Percentiles rank a stretch among this genome's conserved stretches.
These are phyloP conservation scores for Rhagium mordax DNA, from an alignment of 2,888 invertebrate species.

Conservation along the genomic window DNA sequence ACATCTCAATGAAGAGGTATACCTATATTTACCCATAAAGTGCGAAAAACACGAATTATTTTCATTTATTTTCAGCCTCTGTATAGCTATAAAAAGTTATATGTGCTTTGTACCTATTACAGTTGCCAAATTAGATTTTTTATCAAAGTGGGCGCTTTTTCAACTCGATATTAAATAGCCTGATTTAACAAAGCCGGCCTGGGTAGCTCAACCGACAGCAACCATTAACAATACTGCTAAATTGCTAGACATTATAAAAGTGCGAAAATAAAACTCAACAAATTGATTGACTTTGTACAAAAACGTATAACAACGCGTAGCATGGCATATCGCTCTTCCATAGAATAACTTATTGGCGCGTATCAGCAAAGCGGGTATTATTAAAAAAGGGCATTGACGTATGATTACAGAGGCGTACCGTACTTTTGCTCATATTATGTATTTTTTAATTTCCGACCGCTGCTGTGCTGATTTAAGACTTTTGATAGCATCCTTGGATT, in stretches of 20 bases:
- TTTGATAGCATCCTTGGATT: too few species aligned
- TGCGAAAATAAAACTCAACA: constrained; percentile 28
- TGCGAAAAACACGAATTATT: neutral
- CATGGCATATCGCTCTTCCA: constrained; percentile 4
- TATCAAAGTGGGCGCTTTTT: constrained; percentile 16
- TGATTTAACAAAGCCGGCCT: constrained; percentile 16
- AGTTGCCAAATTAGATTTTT: constrained; percentile 27
- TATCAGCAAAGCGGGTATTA: constrained; percentile 10
- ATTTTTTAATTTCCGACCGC: too few species aligned
- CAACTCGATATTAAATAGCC: constrained; percentile 13
- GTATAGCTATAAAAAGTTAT: neutral
- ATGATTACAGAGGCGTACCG: neutral
- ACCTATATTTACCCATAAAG: too few species aligned
- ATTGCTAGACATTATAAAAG: constrained; percentile 21
- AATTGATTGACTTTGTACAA: constrained; percentile 29
- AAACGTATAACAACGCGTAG: constrained; percentile 7
- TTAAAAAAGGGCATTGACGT: constrained; percentile 10
- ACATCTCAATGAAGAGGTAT: too few species aligned
- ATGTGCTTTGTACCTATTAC: constrained; percentile 15
- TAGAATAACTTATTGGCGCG: constrained; percentile 14
- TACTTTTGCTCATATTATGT: too few species aligned
- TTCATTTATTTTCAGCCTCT: neutral
- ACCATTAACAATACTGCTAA: constrained; percentile 22
- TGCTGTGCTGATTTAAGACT: too few species aligned
- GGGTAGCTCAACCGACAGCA: constrained; percentile 10